Conservation (phyloP, 1,140 invertebrate genomes). For the Pentalonia nigronervosa region DNA sequence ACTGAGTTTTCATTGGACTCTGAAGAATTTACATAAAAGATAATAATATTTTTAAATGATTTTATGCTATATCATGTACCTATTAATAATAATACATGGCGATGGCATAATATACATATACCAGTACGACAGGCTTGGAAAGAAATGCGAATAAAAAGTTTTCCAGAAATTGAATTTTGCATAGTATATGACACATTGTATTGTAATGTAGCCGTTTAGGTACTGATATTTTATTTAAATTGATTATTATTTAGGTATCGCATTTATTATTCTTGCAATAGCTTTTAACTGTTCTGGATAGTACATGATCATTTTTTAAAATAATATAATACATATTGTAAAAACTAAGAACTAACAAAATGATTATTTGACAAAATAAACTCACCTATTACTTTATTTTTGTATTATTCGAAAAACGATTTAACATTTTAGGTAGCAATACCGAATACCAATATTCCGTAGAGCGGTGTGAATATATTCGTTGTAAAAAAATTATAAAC, state of each 20-base stretch:
- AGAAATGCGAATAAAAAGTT: not conserved
- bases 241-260: not conserved
- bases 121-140: not conserved
- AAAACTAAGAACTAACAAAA: no score
- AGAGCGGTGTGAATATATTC: not conserved
- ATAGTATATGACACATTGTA: not conserved
- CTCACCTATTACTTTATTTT: no score
- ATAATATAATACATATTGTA: no score
- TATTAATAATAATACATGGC: no score
- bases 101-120: not conserved
- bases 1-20: not conserved
- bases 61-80: not conserved
- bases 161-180: not conserved
- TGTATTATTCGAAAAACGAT: no score
- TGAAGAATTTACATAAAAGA: not conserved
- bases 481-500: not conserved
- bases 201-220: not conserved
- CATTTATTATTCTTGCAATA: not conserved
- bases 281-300: not conserved
- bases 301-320: no score
- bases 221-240: not conserved
- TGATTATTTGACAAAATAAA: no score
- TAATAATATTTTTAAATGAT: not conserved
- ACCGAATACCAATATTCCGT: not conserved
- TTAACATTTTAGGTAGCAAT: no score